Conservation (phyloP, 2,113 vertebrate genomes). For the Paralichthys olivaceus region DNA sequence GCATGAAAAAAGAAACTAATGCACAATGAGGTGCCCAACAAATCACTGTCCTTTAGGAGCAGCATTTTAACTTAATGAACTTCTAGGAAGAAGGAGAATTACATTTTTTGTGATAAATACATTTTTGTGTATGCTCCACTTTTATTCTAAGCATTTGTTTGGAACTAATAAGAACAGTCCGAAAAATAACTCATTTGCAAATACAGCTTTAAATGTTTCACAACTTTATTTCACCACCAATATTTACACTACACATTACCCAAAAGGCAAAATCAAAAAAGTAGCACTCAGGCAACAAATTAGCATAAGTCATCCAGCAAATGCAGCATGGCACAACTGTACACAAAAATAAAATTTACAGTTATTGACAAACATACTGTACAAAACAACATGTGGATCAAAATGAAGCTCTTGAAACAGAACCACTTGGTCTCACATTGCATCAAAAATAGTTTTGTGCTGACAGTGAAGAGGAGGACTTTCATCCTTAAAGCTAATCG, state of each 20-base stretch:
- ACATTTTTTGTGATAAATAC: neutral
- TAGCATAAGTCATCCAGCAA: slow-evolving; percentile 60
- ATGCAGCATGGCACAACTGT: slow-evolving; percentile 48
- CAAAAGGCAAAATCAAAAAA: slow-evolving; percentile 39
- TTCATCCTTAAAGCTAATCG: slow-evolving; percentile 65
- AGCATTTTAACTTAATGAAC: too few relatives aligned
- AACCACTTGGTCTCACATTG: slow-evolving; percentile 82
- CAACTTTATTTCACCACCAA: slow-evolving; percentile 76
- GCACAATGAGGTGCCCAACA: neutral
- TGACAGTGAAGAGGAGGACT: slow-evolving; percentile 31
- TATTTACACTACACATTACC: slow-evolving; percentile 67
- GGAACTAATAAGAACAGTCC: neutral
- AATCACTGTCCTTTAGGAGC: neutral
- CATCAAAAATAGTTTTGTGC: slow-evolving; percentile 56
- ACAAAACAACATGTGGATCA: slow-evolving; percentile 62
- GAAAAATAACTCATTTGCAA: slow-evolving; percentile 35
- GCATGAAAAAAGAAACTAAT: neutral
- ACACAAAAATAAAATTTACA: slow-evolving; percentile 52
- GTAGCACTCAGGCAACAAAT: slow-evolving; percentile 46
- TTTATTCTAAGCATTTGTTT: neutral
- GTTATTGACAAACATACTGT: slow-evolving; percentile 53
- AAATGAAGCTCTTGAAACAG: slow-evolving; percentile 95
- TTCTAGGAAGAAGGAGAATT: too few relatives aligned
- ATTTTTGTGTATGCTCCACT: slow-evolving; percentile 7
- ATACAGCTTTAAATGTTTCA: slow-evolving; percentile 60